Conservation (phyloP, 53 echinoderm and acorn worm genomes). For the Holothuria scabra region DNA sequence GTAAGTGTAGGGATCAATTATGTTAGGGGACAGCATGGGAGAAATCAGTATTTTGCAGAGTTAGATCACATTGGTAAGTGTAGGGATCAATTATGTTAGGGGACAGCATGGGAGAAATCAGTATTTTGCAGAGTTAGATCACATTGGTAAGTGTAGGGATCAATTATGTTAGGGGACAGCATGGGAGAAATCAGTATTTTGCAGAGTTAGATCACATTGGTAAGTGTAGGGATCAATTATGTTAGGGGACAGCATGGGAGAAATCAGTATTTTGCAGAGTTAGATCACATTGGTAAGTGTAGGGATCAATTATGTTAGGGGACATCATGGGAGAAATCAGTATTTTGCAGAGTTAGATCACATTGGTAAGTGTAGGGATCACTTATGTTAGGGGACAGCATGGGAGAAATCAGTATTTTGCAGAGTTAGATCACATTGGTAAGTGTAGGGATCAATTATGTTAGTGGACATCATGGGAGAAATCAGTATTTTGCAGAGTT, state of each 20-base stretch:
- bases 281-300: conserved; percentile 88
- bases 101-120: conserved; percentile 82
- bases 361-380: conserved; percentile 85
- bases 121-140: conserved; percentile 93
- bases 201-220: conserved; percentile 93
- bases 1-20: no score
- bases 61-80: conserved; percentile 87
- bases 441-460: no score
- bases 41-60: conserved; percentile 96
- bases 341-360: conserved; percentile 95
- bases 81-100: no score
- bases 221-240: no score
- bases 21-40: conserved; percentile 68
- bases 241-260: conserved; percentile 71
- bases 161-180: conserved; percentile 74
- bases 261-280: conserved; percentile 93
- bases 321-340: conserved; percentile 78
- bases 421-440: conserved; percentile 92
- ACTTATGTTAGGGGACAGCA: conserved; percentile 76
- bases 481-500: conserved; percentile 96
- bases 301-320: no score
- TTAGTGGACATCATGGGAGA: conserved; percentile 71
- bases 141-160: conserved; percentile 85
- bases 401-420: conserved; percentile 90
- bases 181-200: conserved; percentile 87